Base-by-base conservation (phyloP, 2,113 vertebrate species). In the Marcusenius ussheri region DNA sequence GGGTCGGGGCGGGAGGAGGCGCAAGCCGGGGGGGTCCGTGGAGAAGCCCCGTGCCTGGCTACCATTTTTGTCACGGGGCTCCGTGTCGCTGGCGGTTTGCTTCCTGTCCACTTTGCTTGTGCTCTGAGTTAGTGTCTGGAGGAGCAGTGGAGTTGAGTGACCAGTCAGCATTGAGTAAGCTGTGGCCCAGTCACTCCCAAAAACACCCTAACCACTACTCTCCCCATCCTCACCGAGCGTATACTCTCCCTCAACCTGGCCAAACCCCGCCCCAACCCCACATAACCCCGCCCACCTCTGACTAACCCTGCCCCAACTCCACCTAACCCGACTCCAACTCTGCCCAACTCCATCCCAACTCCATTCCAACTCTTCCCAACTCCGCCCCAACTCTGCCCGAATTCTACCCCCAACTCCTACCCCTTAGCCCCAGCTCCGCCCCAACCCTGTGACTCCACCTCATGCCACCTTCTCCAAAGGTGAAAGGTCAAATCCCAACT, bases 1-100 rank as follows among this genome's bases (percentile, higher is more conserved):
- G 94, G 96, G 93, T 96, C 97, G 96, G 95, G 95, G 94, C 93
- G 96, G 94, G 97, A 96, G 95, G 97, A 95, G 92, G 97, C 94
- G 88, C 96, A 96, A 95, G 95, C 96, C 90, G 96, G 97, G 91
- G 96, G 94, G 11, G 91, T 97, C 97, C 92, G 96, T 95, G 94
- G 95, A 91, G 93, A 96, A 95, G 96, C 96, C 96, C 94, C 96
- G 97, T 94, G 95, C 94, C 94, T 96, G 96, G 95, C 96, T 95
- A 92, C 94, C 92, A 95, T 95, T 97, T 92, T 96, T 97, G 92
- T 97, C 96, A 93, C 96, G 96, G 91, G 93, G 92, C 90, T 97
- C 97, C 89, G 87, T 91, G 85, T 83, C 51, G 27, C 96, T 96
- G 84, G 92, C 92, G 42, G 90, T 62, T 92, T 96, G 96, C 90